A percentile compares a stretch with the other conserved stretches of the same genome.
These are phyloP conservation scores for Charadrius vociferus DNA, from an alignment of 2,113 vertebrate genomes.

Conservation along the genomic window DNA sequence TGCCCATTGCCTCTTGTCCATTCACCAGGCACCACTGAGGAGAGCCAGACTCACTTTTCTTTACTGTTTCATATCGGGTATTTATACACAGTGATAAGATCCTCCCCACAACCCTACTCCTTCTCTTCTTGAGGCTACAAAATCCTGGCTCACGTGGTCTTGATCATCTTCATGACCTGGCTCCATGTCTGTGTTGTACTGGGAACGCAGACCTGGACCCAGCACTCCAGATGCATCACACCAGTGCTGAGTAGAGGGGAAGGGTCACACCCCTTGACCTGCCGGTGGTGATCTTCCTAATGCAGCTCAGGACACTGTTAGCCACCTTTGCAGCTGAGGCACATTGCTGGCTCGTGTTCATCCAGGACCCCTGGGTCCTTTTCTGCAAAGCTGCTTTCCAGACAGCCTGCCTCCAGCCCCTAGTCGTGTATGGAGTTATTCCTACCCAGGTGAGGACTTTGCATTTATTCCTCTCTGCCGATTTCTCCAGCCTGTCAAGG, in stretches of 20 bases:
- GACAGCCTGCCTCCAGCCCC: neutral
- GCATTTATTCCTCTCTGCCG: neutral
- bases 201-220: neutral
- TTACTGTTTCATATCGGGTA: neutral
- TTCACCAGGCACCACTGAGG: neutral
- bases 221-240: neutral
- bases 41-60: neutral
- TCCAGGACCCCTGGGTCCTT: neutral
- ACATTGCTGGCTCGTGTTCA: fast-evolving
- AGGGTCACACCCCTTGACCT: fast-evolving
- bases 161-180: neutral
- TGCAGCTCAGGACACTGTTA: neutral
- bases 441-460: neutral
- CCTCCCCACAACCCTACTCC: fast-evolving
- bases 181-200: neutral
- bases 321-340: neutral
- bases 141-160: neutral
- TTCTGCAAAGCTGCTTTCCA: neutral
- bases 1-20: neutral
- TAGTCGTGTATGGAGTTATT: neutral
- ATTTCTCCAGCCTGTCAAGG: neutral
- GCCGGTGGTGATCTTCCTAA: neutral
- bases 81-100: neutral
- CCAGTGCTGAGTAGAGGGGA: neutral
- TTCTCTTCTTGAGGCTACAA: neutral